A percentile compares a stretch with the other conserved stretches of the same genome.
phyloP scores from a whole-genome alignment of 2,888 invertebrate genomes.

The Galerucella nymphaeae region DNA sequence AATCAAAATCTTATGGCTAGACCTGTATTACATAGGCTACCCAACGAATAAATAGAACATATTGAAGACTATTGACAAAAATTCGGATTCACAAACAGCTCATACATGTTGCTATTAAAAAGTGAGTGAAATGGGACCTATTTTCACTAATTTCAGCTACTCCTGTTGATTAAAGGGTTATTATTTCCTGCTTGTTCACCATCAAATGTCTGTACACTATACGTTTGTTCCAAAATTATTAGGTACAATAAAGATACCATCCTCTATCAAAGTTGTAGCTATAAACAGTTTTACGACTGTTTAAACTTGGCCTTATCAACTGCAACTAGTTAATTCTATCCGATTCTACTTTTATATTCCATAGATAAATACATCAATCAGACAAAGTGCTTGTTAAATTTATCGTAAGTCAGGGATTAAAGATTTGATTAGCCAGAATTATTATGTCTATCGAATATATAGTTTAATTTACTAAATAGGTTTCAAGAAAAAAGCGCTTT shows the following conservation, averaged over 20 bases:
- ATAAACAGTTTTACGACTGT: constrained; percentile 1
- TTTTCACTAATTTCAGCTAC: too few species aligned
- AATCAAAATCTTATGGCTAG: too few species aligned
- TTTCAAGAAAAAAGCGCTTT: too few species aligned
- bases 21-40: too few species aligned
- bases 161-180: too few species aligned
- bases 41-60: too few species aligned
- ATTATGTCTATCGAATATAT: neutral
- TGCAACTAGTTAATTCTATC: constrained; percentile 14
- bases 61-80: too few species aligned
- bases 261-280: neutral
- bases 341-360: constrained; percentile 5
- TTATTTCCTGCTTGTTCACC: too few species aligned
- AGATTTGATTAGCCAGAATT: neutral
- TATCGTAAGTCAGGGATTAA: neutral
- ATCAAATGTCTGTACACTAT: too few species aligned
- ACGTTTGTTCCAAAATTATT: neutral
- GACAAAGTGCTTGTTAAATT: constrained; percentile 5
- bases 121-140: too few species aligned
- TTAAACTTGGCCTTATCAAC: constrained; percentile 11
- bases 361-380: constrained; percentile 10
- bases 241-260: neutral
- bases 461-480: neutral
- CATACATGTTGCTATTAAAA: too few species aligned
- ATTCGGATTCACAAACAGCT: too few species aligned